These are phyloP conservation scores for Leptobrachium leishanense DNA, from an alignment of 2,113 vertebrate species.

Conservation along the genomic window DNA sequence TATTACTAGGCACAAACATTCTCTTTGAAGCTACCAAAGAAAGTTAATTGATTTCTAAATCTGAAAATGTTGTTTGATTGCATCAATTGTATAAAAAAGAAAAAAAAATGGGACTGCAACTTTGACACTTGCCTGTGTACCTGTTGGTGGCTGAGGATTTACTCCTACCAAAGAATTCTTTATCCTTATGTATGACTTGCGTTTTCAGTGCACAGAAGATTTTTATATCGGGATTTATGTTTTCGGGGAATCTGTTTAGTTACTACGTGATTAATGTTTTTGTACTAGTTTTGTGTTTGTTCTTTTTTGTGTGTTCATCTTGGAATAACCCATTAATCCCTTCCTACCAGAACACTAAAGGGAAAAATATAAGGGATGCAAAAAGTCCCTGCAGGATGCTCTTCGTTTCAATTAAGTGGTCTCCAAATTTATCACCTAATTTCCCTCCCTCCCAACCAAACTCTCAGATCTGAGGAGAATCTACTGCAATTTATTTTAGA, in stretches of 20 bases:
- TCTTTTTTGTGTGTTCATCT: not conserved
- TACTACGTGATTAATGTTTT: not conserved
- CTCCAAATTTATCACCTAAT: not conserved
- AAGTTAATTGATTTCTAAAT: not conserved
- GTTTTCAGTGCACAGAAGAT: not conserved
- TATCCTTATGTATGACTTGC: conserved; percentile 3
- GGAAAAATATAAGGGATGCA: not conserved
- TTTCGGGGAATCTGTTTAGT: not conserved
- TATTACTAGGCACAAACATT: too few species aligned
- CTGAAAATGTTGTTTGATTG: too few species aligned
- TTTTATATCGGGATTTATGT: not conserved
- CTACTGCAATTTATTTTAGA: not conserved
- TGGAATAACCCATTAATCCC: not conserved
- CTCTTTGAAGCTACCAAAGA: too few species aligned
- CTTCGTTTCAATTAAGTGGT: not conserved
- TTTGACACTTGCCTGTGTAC: not conserved
- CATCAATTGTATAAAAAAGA: too few species aligned
- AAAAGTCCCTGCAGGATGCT: not conserved
- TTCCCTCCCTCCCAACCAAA: not conserved
- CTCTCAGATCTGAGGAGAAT: not conserved
- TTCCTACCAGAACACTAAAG: not conserved
- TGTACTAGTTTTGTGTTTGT: too few species aligned
- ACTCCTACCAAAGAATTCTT: conserved; percentile 12
- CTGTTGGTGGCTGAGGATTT: not conserved
- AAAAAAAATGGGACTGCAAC: conserved; percentile 23